Percentiles rank a stretch among this genome's conserved stretches.
These are phyloP conservation scores for Tetrapedia diversipes DNA, from an alignment of 2,888 invertebrate species.

Conservation along the genomic window DNA sequence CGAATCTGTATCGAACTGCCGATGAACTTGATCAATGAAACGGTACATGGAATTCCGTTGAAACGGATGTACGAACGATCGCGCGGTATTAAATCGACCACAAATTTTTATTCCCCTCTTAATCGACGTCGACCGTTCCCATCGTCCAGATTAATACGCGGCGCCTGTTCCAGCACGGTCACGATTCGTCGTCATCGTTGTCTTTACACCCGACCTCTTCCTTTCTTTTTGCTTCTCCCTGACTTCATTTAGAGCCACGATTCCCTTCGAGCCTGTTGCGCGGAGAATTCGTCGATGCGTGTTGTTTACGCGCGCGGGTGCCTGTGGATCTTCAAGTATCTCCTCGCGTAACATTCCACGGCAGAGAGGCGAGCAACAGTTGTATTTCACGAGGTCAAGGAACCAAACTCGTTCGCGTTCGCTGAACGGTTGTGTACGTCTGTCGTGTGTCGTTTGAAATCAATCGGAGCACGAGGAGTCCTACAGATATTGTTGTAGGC, in stretches of 20 bases:
- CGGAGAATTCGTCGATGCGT: background rate
- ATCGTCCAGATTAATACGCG: constrained; percentile 38
- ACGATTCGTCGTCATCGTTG: constrained; percentile 19
- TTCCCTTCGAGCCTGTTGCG: background rate
- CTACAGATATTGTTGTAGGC: too few relatives aligned
- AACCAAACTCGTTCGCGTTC: constrained; percentile 18
- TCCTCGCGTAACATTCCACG: background rate
- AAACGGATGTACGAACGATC: background rate
- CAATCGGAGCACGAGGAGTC: constrained; percentile 37
- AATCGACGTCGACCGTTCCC: constrained; percentile 23
- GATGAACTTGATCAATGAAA: background rate
- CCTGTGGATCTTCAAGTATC: background rate
- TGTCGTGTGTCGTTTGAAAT: constrained; percentile 41
- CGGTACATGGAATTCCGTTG: background rate
- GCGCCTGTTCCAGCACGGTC: constrained; percentile 26
- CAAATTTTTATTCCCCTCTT: background rate
- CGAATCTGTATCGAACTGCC: background rate
- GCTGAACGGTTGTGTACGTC: constrained; percentile 3
- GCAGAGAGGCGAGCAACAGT: constrained; percentile 52
- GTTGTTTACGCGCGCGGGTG: too few relatives aligned
- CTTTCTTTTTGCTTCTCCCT: background rate
- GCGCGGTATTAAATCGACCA: background rate
- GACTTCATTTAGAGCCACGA: background rate
- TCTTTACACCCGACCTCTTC: background rate
- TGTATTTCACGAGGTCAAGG: constrained; percentile 41